Evolutionary conservation across 2,888 invertebrate genomes (phyloP).

Genomic region (Andrena bucephala): DNA sequence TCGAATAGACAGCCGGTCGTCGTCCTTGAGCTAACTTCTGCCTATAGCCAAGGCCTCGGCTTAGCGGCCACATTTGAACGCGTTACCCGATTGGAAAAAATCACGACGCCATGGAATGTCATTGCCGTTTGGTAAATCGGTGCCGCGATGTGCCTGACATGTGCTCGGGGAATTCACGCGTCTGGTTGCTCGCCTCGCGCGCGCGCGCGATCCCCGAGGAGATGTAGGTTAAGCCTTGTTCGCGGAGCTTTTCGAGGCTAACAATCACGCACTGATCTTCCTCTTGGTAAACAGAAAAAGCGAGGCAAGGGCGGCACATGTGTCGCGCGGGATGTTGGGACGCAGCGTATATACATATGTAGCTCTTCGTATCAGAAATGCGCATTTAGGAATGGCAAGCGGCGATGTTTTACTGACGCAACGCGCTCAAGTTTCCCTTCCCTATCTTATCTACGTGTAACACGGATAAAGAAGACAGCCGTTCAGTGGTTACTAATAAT

Average conservation of each 20-base stretch:
- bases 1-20: constrained; percentile 71
- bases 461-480: constrained; percentile 37
- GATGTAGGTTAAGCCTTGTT: constrained; percentile 52
- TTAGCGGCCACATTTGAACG: constrained; percentile 66
- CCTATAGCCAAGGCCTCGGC: constrained; percentile 69
- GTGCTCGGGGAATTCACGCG: constrained; percentile 43
- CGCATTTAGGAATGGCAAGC: constrained; percentile 33
- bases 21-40: constrained; percentile 81
- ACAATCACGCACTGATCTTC: constrained; percentile 39
- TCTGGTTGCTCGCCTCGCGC: constrained; percentile 25
- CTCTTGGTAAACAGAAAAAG: constrained; percentile 5
- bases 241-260: constrained; percentile 44
- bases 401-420: constrained; percentile 41
- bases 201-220: constrained; percentile 8
- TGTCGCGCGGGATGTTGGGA: background rate
- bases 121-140: constrained; percentile 71
- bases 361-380: background rate
- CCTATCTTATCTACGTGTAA: constrained; percentile 66
- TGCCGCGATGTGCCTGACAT: constrained; percentile 50
- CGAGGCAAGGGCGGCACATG: background rate
- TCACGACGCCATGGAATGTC: constrained; percentile 77
- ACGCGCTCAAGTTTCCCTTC: constrained; percentile 16
- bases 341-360: background rate
- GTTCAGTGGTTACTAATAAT: constrained; percentile 51
- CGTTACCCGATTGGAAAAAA: constrained; percentile 70